Conservation (phyloP, 2,888 invertebrate species). For the Zonitis immaculata region DNA sequence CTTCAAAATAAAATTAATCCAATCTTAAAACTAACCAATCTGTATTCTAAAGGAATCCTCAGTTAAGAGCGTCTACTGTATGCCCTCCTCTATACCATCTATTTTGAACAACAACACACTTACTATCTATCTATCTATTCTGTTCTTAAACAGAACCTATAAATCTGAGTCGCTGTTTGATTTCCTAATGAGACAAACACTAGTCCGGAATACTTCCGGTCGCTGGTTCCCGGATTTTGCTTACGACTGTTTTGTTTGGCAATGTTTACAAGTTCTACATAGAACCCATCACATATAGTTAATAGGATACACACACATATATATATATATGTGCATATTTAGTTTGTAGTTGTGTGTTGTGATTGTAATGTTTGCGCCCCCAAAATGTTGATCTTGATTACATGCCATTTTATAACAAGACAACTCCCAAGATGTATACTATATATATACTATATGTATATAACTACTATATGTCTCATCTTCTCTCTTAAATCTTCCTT, state of each 20-base stretch:
- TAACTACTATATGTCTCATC: not conserved
- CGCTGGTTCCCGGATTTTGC: constrained; percentile 26
- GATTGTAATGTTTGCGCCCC: constrained; percentile 11
- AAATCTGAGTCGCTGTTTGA: constrained; percentile 43
- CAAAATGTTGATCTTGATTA: constrained; percentile 19
- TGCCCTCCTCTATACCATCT: too few species aligned
- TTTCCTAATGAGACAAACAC: constrained; percentile 45
- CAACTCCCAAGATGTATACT: constrained; percentile 9
- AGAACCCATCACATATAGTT: not conserved
- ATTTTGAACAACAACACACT: constrained; percentile 4
- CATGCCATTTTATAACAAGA: constrained; percentile 16
- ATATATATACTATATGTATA: not conserved
- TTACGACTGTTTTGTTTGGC: constrained; percentile 31
- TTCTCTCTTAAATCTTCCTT: constrained; percentile 4
- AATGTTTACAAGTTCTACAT: constrained; percentile 33
- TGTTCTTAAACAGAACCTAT: constrained; percentile 36
- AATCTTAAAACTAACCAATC: not conserved
- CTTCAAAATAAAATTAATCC: not conserved
- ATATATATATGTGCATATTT: too few species aligned
- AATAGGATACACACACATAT: not conserved
- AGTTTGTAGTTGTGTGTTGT: constrained; percentile 2
- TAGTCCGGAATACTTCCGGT: constrained; percentile 39
- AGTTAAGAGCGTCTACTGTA: not conserved
- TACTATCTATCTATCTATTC: constrained; percentile 25
- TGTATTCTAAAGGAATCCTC: not conserved